phyloP scores from a whole-genome alignment of 2,888 invertebrate species.

The Phytoseiulus persimilis region DNA sequence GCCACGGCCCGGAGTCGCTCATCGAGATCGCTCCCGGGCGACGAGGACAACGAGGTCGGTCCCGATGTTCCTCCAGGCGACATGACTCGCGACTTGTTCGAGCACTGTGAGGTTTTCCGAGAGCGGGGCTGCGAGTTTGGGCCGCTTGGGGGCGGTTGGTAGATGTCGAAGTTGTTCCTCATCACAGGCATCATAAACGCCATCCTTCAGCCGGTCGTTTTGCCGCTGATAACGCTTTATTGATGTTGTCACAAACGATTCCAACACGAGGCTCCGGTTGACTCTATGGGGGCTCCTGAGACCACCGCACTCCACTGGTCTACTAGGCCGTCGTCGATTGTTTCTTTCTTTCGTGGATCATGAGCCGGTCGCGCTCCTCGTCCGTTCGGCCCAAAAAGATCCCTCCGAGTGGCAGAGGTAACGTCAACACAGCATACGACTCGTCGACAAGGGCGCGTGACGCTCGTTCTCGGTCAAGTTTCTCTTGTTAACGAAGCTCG shows the following conservation, averaged over 20 bases:
- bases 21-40: slow-evolving; percentile 45
- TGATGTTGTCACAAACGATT: background rate
- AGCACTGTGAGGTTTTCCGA: slow-evolving; percentile 27
- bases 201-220: background rate
- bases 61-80: slow-evolving; percentile 39
- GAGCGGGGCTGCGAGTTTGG: background rate
- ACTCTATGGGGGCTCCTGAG: background rate
- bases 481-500: background rate
- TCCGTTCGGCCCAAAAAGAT: background rate
- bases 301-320: background rate
- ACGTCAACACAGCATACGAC: background rate
- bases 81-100: slow-evolving; percentile 17
- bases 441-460: background rate
- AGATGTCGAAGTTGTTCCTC: slow-evolving; percentile 37
- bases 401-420: background rate
- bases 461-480: background rate
- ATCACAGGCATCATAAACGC: slow-evolving; percentile 22
- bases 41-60: slow-evolving; percentile 52
- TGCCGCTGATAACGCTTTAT: background rate
- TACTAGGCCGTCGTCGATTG: background rate
- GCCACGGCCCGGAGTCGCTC: slow-evolving; percentile 43
- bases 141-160: background rate
- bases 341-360: background rate
- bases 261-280: background rate
- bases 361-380: background rate